phyloP scores from a whole-genome alignment of 2,888 invertebrate species.

The Mythimna loreyi region DNA sequence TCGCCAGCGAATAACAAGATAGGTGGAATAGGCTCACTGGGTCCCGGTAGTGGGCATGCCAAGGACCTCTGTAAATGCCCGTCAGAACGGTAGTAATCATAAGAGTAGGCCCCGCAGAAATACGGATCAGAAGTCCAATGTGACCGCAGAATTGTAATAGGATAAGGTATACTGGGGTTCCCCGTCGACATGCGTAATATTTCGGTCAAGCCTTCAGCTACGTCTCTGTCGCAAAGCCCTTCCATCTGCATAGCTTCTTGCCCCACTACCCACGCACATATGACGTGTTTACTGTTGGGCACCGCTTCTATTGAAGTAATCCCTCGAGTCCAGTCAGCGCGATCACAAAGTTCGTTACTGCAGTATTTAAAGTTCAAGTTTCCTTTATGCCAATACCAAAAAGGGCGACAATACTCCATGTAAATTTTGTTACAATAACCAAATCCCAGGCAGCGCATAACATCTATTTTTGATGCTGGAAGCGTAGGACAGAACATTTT shows the following conservation, averaged over 20 bases:
- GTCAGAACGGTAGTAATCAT: slow-evolving; percentile 82
- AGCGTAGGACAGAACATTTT: slow-evolving; percentile 93
- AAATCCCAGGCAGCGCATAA: slow-evolving; percentile 93
- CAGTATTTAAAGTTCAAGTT: slow-evolving; percentile 92
- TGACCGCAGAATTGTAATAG: slow-evolving; percentile 92
- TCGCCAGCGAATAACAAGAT: slow-evolving; percentile 95
- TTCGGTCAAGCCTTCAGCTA: slow-evolving; percentile 92
- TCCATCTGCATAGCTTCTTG: slow-evolving; percentile 93
- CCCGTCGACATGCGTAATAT: slow-evolving; percentile 91
- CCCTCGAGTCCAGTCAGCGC: slow-evolving; percentile 94
- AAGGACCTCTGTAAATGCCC: slow-evolving; percentile 86
- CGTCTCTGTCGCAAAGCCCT: slow-evolving; percentile 92
- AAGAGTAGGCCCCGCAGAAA: slow-evolving; percentile 93
- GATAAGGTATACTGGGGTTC: slow-evolving; percentile 92
- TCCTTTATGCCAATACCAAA: slow-evolving; percentile 93
- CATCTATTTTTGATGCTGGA: slow-evolving; percentile 93
- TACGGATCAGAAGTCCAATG: slow-evolving; percentile 94
- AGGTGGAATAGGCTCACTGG: slow-evolving; percentile 92
- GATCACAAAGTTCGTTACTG: slow-evolving; percentile 86
- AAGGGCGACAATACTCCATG: slow-evolving; percentile 93
- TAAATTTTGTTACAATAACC: slow-evolving; percentile 95
- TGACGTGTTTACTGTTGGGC: slow-evolving; percentile 93
- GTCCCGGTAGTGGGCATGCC: slow-evolving; percentile 92
- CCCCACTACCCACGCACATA: slow-evolving; percentile 94
- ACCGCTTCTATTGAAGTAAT: slow-evolving; percentile 93